These are phyloP conservation scores for Helogale parvula DNA, from an alignment of 2,113 vertebrate genomes.

Conservation along the genomic window DNA sequence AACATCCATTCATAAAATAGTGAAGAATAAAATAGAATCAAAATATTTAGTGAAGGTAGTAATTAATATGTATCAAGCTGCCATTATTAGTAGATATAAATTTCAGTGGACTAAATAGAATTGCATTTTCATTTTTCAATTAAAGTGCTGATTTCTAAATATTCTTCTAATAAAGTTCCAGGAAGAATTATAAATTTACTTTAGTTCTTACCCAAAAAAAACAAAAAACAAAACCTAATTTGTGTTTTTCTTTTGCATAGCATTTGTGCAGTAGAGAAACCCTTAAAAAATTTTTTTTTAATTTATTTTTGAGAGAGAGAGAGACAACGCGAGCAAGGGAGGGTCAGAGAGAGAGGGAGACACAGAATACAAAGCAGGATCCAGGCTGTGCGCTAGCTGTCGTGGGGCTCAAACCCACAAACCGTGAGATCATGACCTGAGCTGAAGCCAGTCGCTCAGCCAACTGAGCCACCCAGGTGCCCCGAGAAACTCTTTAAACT, in stretches of 20 bases:
- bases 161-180: constrained; percentile 32
- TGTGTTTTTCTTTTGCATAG: constrained; percentile 38
- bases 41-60: constrained; percentile 20
- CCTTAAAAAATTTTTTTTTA: not conserved
- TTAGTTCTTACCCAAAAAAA: not conserved
- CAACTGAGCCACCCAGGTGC: too few species aligned
- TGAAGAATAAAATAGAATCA: not conserved
- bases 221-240: not conserved
- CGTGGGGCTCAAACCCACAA: too few species aligned
- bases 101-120: constrained; percentile 44
- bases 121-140: constrained; percentile 24
- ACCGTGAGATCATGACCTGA: too few species aligned
- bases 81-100: not conserved
- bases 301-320: too few species aligned
- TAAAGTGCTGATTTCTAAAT: constrained; percentile 3
- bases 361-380: too few species aligned
- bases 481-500: not conserved
- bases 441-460: too few species aligned
- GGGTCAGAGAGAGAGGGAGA: too few species aligned
- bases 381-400: too few species aligned
- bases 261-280: not conserved
- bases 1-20: constrained; percentile 24
- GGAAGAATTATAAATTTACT: constrained; percentile 21
- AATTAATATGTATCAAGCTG: not conserved
- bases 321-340: too few species aligned